Base-by-base conservation (phyloP, 2,888 invertebrate species). In the Rotaria sp. region DNA sequence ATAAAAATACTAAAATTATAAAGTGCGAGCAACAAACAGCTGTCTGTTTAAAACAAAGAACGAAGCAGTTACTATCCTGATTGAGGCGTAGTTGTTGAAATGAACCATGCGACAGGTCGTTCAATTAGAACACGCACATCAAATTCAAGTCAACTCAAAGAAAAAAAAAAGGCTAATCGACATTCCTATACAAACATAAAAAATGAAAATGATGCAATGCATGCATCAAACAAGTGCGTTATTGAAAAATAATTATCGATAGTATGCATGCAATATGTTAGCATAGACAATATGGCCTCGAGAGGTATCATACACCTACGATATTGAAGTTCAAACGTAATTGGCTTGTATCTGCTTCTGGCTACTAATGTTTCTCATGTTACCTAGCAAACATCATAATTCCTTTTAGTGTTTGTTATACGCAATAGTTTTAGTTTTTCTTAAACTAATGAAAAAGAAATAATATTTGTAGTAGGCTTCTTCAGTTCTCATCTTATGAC, bases 211-310 rank as follows among this genome's bases (percentile, higher is more conserved):
- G 67, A 67, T 67, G 67, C 35, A 67, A 67, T 67, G 18, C 35
- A 67, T 21, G 38, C 35, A 67, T 67, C 21, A 67, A 67, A 67
- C 35, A 67, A 67, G 67, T 67, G 35, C 35, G 67, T 67, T 67
- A 67, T 67, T 67, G 67, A 67, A 67, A 67, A 67, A 67, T 67
- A 67, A 67, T 67, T 67, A 67, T 35, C 67, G 67, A 35, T 67
- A 67, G 67, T 67, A 35, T 35, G 67, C 35, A 67, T 67, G 67
- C 35, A 18, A 67, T 35, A 67, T 67, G 15, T 21, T 26, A 59
- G n/a, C n/a, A 59, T 59, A 26, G 35, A 67, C 67, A 67, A 4
- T 4, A 21, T 8, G 67, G 21, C 67, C 67, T 35, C 35, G 35
- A 13, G 35, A 67, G 21, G 67, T 67, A 67, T 67, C 67, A 67